Base-by-base conservation (phyloP, 2,888 invertebrate species). In the Rhaphigaster nebulosa region DNA sequence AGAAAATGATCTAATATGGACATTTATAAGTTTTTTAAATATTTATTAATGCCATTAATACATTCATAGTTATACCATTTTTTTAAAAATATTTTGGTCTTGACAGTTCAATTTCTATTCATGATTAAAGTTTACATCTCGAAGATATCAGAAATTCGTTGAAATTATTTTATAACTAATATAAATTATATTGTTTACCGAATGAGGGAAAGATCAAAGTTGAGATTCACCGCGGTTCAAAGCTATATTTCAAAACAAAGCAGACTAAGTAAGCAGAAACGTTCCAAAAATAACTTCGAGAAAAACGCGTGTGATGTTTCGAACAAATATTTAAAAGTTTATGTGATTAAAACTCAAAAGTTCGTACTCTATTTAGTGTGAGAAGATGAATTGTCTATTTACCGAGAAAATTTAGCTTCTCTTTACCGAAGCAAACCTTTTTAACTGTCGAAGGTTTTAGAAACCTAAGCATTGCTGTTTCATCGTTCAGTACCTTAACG, bases 211-310 rank as follows among this genome's bases (percentile, higher is more conserved):
- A 70, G 70, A 34, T 70, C 70, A 70, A 70, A 70, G n/a, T 12
- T 34, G 70, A 70, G 70, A 70, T 65, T 29, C n/a, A 12, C 26
- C 0, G 56, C 26, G 56, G 8, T n/a, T 26, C 6, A 13, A 29
- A 65, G 60, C n/a, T 29, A n/a, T 65, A 65, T 65, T 65, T 65
- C 60, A 65, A 65, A 65, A 65, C 60, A 29, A 65, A 29, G n/a
- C 70, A 12, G n/a, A 60, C 60, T 13, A 34, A 34, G 34, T 70
- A 70, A 70, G 70, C 70, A 70, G 4, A 70, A 34, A 5, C 34
- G 18, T 34, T 15, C 70, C 70, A 12, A 34, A 70, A 70, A 70
- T 70, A 70, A 70, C 70, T 34, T 60, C 29, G 6, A 70, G 70
- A 29, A 34, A 34, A 70, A 70, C 29, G 29, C 34, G 0, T 70